phyloP scores from a whole-genome alignment of 2,797 vertebrate genomes.

The Artibeus jamaicensis region DNA sequence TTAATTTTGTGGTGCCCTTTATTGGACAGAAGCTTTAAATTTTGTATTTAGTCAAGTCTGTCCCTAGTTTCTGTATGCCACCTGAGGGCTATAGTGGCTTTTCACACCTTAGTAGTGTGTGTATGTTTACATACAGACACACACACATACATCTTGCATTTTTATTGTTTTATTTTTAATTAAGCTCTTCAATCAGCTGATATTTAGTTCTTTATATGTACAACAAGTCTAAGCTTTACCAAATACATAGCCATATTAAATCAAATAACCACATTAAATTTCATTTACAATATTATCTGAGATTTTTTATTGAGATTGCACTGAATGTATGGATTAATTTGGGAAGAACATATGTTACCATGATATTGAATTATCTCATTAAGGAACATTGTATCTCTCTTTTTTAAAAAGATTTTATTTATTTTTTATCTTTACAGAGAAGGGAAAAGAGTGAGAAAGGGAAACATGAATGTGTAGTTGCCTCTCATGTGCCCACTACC shows the following conservation, averaged over 20 bases:
- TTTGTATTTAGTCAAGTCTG: not conserved
- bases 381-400: not conserved
- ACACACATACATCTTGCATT: not conserved
- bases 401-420: not conserved
- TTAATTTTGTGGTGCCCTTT: not conserved
- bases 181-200: not conserved
- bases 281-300: not conserved
- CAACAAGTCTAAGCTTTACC: not conserved
- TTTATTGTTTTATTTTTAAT: not conserved
- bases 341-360: not conserved
- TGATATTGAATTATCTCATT: not conserved
- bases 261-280: not conserved
- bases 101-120: not conserved
- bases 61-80: not conserved
- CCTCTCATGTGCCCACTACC: too few species aligned
- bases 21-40: not conserved
- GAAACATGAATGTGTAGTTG: too few species aligned
- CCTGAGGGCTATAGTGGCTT: not conserved
- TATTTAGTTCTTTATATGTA: not conserved
- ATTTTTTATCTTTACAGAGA: too few species aligned
- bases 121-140: not conserved
- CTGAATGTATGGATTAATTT: conserved; percentile 7
- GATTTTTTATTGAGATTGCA: not conserved
- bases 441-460: too few species aligned
- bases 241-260: not conserved